Conservation (phyloP, 2,888 invertebrate species). For the Argynnis bischoffii region DNA sequence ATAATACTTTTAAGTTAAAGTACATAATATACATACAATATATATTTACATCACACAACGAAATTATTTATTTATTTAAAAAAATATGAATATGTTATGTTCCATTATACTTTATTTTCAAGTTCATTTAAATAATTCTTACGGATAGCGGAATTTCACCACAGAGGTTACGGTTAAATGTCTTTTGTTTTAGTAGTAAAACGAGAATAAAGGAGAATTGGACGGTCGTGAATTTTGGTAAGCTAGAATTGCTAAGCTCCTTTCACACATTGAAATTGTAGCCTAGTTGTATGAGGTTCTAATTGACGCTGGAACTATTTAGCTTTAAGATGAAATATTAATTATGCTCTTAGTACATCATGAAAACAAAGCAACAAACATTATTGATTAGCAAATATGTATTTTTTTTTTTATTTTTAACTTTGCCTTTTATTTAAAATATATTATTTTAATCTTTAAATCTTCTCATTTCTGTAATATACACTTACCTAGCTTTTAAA, state of each 20-base stretch:
- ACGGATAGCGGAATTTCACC: conserved; percentile 16
- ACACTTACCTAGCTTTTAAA: too few relatives aligned
- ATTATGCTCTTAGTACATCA: not conserved
- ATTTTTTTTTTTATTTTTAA: not conserved
- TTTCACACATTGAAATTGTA: conserved; percentile 22
- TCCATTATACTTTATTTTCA: conserved; percentile 11
- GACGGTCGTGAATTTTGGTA: conserved; percentile 22
- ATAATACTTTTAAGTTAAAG: too few relatives aligned
- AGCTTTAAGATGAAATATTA: not conserved
- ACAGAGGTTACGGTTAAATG: conserved; percentile 17
- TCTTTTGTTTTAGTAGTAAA: conserved; percentile 26
- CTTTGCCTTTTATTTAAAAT: not conserved
- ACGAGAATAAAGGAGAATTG: conserved; percentile 21
- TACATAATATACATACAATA: not conserved
- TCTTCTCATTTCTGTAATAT: too few relatives aligned
- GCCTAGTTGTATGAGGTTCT: not conserved
- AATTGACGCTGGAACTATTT: conserved; percentile 6
- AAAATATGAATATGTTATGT: not conserved
- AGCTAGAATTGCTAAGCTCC: conserved; percentile 25
- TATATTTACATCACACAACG: not conserved
- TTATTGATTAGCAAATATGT: not conserved
- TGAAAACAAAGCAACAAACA: too few relatives aligned
- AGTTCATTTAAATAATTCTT: conserved; percentile 19
- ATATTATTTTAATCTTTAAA: not conserved
- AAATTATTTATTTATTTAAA: not conserved